Evolutionary conservation across 2,113 vertebrate genomes (phyloP), one percentile per base, ranked within the genome.

Genomic region (Theristicus caerulescens): DNA sequence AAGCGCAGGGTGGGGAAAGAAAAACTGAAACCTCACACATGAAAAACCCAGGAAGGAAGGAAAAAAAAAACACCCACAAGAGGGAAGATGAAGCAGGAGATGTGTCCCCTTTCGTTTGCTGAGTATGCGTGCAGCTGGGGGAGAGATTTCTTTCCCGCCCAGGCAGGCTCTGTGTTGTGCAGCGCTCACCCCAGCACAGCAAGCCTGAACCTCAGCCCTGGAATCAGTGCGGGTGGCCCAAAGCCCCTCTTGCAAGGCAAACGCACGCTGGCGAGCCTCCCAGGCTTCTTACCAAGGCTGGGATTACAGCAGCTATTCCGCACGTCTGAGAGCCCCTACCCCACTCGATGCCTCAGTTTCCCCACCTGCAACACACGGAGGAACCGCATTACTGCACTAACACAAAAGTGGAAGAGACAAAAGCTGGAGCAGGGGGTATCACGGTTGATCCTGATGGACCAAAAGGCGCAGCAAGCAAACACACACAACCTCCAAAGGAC

Each of bases 241-340:
- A 22, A 62, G 80, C 26, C 55, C 55, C 79, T 29, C 29, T 2
- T 4, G 31, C 40, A n/a, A 15, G 29, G 44, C 11, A 42, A 65
- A 34, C 0, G 15, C n/a, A 22, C 0, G 0, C 54, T 27, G 61
- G 20, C 0, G 4, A 54, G 9, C 15, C 20, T 51, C n/a, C 74
- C 31, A 16, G 52, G 24, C 54, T 61, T 19, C 84, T 59, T 2
- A 10, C 24, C 32, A 5, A 1, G 4, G 64, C 64, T 29, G 82
- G 59, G 29, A 15, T 19, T 21, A 26, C 82, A 82, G 88, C 66
- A 71, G 71, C 61, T 40, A 3, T 8, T 65, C 16, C 18, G 51
- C 55, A 25, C 0, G 2, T 6, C 55, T 11, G 7, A 78, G 25
- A 42, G 52, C 8, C 42, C 52, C 59, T 7, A 3, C 21, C 22